Conservation (phyloP, 2,888 invertebrate species). For the Hirudinaria manillensis region DNA sequence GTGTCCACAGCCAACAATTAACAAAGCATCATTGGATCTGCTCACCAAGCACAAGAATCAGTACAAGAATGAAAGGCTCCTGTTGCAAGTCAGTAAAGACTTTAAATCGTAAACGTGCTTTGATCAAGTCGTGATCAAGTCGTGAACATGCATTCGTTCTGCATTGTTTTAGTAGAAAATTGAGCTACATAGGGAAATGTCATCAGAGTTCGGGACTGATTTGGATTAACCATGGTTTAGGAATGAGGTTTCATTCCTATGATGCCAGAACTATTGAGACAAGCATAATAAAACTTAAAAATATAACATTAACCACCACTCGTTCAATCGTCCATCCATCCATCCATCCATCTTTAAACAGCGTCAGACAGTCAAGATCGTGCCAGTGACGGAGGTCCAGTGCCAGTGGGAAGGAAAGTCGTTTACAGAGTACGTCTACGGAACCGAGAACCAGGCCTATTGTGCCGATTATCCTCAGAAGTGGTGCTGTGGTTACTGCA, state of each 20-base stretch:
- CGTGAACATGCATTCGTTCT: no score
- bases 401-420: constrained; percentile 49
- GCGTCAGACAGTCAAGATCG: constrained; percentile 51
- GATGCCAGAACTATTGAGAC: no score
- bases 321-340: no score
- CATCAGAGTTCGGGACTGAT: no score
- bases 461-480: constrained; percentile 53
- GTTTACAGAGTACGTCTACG: constrained; percentile 51
- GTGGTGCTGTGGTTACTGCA: constrained; percentile 52
- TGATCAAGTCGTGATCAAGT: no score
- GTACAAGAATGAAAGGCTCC: constrained; percentile 32
- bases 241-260: no score
- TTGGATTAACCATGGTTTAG: no score
- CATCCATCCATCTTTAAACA: constrained; percentile 35
- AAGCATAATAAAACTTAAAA: no score
- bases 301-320: no score
- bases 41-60: constrained; percentile 34
- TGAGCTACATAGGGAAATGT: no score
- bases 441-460: constrained; percentile 51
- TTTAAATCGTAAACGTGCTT: not conserved
- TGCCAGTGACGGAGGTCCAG: constrained; percentile 51
- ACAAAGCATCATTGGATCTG: constrained; percentile 36
- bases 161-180: no score
- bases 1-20: constrained; percentile 35
- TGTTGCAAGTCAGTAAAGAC: constrained; percentile 32